Conservation (phyloP, 2,888 invertebrate species). For the Heteropelma amictum region DNA sequence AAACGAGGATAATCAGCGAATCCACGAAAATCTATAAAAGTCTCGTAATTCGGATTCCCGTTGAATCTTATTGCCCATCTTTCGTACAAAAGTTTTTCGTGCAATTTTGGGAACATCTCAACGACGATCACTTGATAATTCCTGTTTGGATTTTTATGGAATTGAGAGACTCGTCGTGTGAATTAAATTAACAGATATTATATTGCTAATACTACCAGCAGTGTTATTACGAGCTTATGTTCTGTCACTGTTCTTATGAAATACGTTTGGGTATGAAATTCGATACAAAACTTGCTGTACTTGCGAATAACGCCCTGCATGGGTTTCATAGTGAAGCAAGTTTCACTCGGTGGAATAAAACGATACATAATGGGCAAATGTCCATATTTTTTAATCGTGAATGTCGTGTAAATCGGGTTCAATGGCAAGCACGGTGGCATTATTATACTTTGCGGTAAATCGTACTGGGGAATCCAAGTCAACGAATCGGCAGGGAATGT, state of each 20-base stretch:
- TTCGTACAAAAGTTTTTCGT: constrained; percentile 73
- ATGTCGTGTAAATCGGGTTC: constrained; percentile 71
- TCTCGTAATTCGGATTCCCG: constrained; percentile 69
- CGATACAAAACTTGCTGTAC: constrained; percentile 49
- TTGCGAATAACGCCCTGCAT: constrained; percentile 75
- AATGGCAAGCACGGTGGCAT: constrained; percentile 71
- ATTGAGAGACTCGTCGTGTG: no score
- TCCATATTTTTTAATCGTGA: constrained; percentile 74
- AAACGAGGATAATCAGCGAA: constrained; percentile 74
- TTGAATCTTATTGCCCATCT: constrained; percentile 78
- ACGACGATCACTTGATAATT: constrained; percentile 75
- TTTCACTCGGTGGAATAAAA: constrained; percentile 75
- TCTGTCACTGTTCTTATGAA: no score
- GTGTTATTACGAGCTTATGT: no score
- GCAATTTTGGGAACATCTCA: constrained; percentile 70
- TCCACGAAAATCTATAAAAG: constrained; percentile 75
- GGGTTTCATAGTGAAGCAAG: constrained; percentile 77
- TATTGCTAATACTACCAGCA: no score
- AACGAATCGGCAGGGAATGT: constrained; percentile 60
- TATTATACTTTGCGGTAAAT: constrained; percentile 67
- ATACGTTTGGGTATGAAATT: background rate
- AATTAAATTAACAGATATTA: no score
- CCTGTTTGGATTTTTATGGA: constrained; percentile 51
- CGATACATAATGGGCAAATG: constrained; percentile 77
- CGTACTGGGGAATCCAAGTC: constrained; percentile 68